These are phyloP conservation scores for Montipora cactus DNA, from an alignment of 64 coral and sea anemone species.

Conservation along the genomic window DNA sequence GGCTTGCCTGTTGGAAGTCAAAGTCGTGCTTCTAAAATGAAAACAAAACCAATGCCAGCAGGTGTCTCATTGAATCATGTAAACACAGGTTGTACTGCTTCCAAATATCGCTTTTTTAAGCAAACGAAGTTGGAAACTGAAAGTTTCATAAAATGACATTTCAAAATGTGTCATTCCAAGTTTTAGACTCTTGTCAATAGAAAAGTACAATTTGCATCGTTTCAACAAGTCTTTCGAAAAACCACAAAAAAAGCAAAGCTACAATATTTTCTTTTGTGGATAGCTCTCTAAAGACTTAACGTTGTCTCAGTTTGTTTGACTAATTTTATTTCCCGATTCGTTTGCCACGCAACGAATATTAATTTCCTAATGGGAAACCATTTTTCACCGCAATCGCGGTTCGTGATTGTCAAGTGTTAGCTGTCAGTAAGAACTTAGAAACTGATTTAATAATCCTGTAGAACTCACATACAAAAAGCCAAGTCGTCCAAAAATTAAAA, in stretches of 20 bases:
- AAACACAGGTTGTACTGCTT: background rate
- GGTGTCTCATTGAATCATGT: background rate
- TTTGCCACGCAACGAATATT: background rate
- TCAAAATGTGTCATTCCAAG: background rate
- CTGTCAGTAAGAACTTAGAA: too few relatives aligned
- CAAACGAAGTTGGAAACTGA: background rate
- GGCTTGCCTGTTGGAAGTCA: background rate
- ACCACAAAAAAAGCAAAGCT: too few relatives aligned
- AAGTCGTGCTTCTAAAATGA: background rate
- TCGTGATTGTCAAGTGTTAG: background rate
- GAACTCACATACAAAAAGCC: too few relatives aligned
- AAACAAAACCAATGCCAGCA: background rate
- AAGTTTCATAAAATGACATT: background rate
- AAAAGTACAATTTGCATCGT: too few relatives aligned
- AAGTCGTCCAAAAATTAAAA: too few relatives aligned
- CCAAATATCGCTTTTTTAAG: background rate
- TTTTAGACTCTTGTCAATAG: too few relatives aligned
- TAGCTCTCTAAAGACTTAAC: too few relatives aligned
- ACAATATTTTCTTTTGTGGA: too few relatives aligned
- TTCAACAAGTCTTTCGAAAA: too few relatives aligned
- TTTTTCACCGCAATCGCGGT: background rate
- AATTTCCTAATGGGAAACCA: background rate
- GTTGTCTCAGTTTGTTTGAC: background rate
- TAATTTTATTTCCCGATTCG: background rate
- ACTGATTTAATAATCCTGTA: too few relatives aligned